Percentiles rank a stretch among this genome's conserved stretches.
These are phyloP conservation scores for Odocoileus virginianus DNA, from an alignment of 2,113 vertebrate species.

Conservation along the genomic window DNA sequence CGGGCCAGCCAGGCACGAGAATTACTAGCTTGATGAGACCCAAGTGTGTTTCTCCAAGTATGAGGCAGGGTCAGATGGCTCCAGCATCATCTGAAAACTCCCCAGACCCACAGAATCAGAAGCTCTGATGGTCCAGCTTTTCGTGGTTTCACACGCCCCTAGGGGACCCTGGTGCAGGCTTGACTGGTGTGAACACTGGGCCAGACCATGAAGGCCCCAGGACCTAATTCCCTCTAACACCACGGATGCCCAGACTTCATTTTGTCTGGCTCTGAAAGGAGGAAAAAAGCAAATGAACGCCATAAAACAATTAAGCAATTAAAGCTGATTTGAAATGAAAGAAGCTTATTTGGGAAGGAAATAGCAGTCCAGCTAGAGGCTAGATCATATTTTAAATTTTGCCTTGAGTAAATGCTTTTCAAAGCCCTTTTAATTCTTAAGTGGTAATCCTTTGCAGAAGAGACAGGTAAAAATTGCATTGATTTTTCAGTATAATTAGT, in stretches of 20 bases:
- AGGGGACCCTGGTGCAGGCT: fast-evolving
- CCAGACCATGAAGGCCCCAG: neutral
- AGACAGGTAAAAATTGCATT: neutral
- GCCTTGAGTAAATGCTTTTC: neutral
- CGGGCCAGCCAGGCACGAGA: fast-evolving
- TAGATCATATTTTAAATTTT: neutral
- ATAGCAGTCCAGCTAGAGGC: neutral
- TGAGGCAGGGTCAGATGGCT: fast-evolving
- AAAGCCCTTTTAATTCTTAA: neutral
- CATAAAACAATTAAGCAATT: slow-evolving; percentile 55
- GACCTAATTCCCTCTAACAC: neutral
- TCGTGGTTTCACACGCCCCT: neutral
- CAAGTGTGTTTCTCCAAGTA: no score
- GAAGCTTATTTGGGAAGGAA: neutral
- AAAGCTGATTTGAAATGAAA: slow-evolving; percentile 20
- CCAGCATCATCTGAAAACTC: fast-evolving
- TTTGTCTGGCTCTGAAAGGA: slow-evolving; percentile 18
- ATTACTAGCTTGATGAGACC: fast-evolving
- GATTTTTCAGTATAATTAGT: neutral
- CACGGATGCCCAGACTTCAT: neutral
- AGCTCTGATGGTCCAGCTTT: fast-evolving
- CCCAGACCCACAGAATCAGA: neutral
- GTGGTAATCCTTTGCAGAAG: no score
- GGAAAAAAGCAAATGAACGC: neutral
- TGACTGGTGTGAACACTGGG: fast-evolving